Evolutionary conservation across 2,797 vertebrate species (phyloP), one percentile per base, ranked within the genome.

Genomic region (Onychomys torridus): DNA sequence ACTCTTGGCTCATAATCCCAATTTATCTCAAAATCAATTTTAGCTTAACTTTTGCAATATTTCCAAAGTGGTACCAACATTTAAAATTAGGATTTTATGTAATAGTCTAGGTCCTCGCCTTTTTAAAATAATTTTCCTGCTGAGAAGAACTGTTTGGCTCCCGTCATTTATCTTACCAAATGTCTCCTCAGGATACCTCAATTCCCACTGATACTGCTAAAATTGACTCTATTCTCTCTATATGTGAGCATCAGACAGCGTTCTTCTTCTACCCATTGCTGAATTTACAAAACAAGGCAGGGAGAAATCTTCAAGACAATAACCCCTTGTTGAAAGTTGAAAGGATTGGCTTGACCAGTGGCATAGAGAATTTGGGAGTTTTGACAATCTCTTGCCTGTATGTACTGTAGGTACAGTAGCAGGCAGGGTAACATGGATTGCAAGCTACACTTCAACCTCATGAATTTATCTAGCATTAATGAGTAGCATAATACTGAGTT

Each of bases 381-480:
- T 2, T 93, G 61, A 93, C 89, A 89, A 73, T 89, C 46, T 89
- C 43, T 95, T 83, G 21, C 2, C 37, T 85, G 90, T n/a, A 96
- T 55, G 86, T 85, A 65, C 29, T 61, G n/a, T n/a, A 83, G 34
- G 29, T 37, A 61, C 32, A 43, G 49, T 29, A 63, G 23, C 93
- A 71, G 93, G 76, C 14, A 89, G 87, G 77, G 77, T 84, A 82
- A 46, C 11, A 13, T 55, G 55, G 46, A 89, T 52, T 10, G 52
- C 6, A 9, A 57, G 55, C 21, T 91, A 71, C 5, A 63, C 14
- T 93, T 63, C 6, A 73, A 27, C 55, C 10, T 89, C 1, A 83
- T 90, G 17, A 67, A 95, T 86, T 88, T 67, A 67, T 73, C 37
- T 65, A 81, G 29, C 27, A 71, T 29, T 78, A 76, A 29, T 76